Percentiles rank a stretch among this genome's conserved stretches.
Conservation (phyloP, 2,888 invertebrate genomes). For the Ophioninae sp. region DNA sequence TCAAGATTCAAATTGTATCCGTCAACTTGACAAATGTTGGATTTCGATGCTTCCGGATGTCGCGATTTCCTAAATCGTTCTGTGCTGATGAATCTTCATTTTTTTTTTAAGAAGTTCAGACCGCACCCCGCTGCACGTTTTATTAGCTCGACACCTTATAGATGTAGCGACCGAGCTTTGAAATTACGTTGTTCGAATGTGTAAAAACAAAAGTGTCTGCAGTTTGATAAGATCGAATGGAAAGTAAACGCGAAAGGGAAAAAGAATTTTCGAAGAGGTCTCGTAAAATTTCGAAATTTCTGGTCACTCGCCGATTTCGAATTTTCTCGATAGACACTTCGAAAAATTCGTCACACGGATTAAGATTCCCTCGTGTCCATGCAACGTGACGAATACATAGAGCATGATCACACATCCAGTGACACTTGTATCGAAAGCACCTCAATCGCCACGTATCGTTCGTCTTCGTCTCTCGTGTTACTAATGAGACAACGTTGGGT, state of each 20-base stretch:
- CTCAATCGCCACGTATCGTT: neutral
- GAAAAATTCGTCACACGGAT: neutral
- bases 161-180: neutral
- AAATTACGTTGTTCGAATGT: neutral
- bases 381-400: conserved; percentile 19
- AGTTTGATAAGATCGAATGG: too few relatives aligned
- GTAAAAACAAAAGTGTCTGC: neutral
- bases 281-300: too few relatives aligned
- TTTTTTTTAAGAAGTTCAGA: neutral
- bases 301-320: neutral
- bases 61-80: neutral
- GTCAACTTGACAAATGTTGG: too few relatives aligned
- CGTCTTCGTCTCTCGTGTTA: conserved; percentile 11
- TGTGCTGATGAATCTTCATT: neutral
- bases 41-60: too few relatives aligned
- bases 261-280: neutral
- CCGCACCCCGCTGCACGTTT: conserved; percentile 17
- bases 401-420: neutral
- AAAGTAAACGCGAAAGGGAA: neutral
- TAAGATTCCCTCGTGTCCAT: neutral
- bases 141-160: neutral
- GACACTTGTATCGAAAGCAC: conserved; percentile 4
- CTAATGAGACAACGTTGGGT: conserved; percentile 66
- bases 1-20: too few relatives aligned
- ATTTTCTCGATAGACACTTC: neutral